Evolutionary conservation across 30 jellyfish, hydroid and myxozoan genomes (phyloP), one percentile per base, ranked within the genome.

Genomic region (Cassiopea xamachana): DNA sequence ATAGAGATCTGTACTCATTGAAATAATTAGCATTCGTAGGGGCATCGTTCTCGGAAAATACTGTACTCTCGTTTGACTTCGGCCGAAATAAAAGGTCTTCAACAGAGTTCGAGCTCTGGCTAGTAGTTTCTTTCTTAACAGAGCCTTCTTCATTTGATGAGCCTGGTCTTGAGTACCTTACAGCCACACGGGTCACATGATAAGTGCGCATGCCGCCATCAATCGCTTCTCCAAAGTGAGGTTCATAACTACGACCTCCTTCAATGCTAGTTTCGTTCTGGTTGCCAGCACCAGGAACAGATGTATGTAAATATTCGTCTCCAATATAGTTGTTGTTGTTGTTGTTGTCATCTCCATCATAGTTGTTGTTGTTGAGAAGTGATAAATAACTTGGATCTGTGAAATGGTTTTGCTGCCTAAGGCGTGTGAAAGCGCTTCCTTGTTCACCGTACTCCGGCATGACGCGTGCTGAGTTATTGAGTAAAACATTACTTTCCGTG

Each of bases 151-250:
- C 80, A 0, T 80, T 61, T 0, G 89, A 69, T 8, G 87, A 46
- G 1, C 95, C 76, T 39, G 83, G 81, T 60, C 81, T 88, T 48
- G 85, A n/a, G 87, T 88, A 88, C 51, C 95, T 69, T 27, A 59
- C 80, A 17, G 95, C 95, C 1, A 88, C 95, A 2, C 90, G 79
- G 14, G 95, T 88, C 45, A 88, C 91, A 50, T 88, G 95, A 71
- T 88, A 88, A 1, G 90, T 80, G 45, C 82, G 81, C 79, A 50
- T 68, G 39, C 68, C 69, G 61, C 89, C 84, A 46, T 76, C 94
- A 46, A 48, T 12, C 58, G 43, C 68, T 15, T 86, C 93, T 13
- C 70, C 79, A 51, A 60, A 59, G 5, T n/a, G 46, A 46, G 44
- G 84, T 12, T 64, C 39, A 64, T 7, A 13, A 9, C 27, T 55